Conservation (phyloP, 2,797 vertebrate genomes). For the Poeciliopsis presidionis region DNA sequence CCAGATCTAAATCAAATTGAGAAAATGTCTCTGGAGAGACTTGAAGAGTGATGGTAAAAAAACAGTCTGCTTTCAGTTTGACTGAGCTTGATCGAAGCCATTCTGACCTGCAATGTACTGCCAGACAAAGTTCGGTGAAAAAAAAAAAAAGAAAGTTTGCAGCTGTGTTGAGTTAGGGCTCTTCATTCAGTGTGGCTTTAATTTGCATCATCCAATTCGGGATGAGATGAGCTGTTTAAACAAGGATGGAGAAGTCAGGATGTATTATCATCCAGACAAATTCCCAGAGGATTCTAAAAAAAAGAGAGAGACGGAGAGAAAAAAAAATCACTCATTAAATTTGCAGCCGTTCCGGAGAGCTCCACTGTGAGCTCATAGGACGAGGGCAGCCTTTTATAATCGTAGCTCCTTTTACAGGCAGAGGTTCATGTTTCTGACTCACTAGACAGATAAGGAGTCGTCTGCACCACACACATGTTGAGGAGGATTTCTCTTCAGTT, state of each 20-base stretch:
- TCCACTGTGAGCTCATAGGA: conserved; percentile 50
- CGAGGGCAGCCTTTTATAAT: conserved; percentile 26
- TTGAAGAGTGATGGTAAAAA: neutral
- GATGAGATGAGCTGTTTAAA: conserved; percentile 69
- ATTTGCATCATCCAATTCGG: conserved; percentile 53
- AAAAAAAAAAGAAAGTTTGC: conserved; percentile 36
- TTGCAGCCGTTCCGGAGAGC: conserved; percentile 63
- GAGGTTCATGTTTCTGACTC: conserved; percentile 56
- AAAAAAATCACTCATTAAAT: conserved; percentile 78
- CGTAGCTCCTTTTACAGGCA: conserved; percentile 16
- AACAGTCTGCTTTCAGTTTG: neutral
- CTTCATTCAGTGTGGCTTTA: conserved; percentile 48
- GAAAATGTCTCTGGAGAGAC: neutral
- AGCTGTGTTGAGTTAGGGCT: conserved; percentile 27
- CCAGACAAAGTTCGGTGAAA: conserved; percentile 2
- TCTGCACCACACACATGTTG: conserved; percentile 19
- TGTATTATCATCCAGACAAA: conserved; percentile 71
- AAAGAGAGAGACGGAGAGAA: neutral
- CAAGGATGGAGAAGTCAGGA: conserved; percentile 76
- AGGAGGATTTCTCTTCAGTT: neutral
- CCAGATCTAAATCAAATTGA: neutral
- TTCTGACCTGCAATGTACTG: neutral
- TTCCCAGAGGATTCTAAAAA: conserved; percentile 66
- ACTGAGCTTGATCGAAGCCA: neutral
- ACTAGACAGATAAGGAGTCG: conserved; percentile 35